Conservation (phyloP, 2,797 vertebrate genomes). For the Poecilia wingei region DNA sequence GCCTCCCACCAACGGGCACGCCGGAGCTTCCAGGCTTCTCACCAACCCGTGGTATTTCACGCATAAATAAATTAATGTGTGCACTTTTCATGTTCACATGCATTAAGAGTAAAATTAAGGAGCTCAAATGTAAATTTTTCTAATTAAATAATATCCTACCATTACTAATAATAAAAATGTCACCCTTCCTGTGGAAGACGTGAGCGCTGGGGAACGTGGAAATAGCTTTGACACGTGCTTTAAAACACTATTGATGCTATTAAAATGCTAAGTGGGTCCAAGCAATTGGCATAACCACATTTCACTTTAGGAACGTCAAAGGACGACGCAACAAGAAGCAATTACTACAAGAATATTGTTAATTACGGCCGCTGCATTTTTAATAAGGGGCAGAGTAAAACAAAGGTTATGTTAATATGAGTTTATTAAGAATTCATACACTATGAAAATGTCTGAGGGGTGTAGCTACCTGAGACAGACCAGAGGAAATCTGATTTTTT, state of each 20-base stretch:
- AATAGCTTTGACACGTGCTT: conserved; percentile 77
- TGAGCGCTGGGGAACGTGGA: conserved; percentile 68
- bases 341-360: conserved; percentile 78
- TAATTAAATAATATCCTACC: conserved; percentile 74
- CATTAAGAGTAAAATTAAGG: conserved; percentile 72
- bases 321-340: conserved; percentile 67
- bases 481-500: conserved; percentile 32
- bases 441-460: conserved; percentile 48
- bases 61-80: conserved; percentile 71
- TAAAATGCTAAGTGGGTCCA: conserved; percentile 81
- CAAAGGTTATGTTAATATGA: conserved; percentile 77
- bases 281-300: conserved; percentile 80
- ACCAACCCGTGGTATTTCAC: conserved; percentile 68
- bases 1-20: conserved; percentile 44
- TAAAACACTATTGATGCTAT: conserved; percentile 81
- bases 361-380: conserved; percentile 75
- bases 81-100: conserved; percentile 61
- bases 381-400: conserved; percentile 72
- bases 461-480: conserved; percentile 33
- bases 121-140: conserved; percentile 70
- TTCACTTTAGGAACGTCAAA: conserved; percentile 78
- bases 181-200: conserved; percentile 65
- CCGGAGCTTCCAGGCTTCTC: conserved; percentile 53
- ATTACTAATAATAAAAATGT: conserved; percentile 79
- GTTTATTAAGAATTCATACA: conserved; percentile 65